Percentiles rank a stretch among this genome's conserved stretches.
These are phyloP conservation scores for Thalassophryne amazonica DNA, from an alignment of 2,797 vertebrate species.

Conservation along the genomic window DNA sequence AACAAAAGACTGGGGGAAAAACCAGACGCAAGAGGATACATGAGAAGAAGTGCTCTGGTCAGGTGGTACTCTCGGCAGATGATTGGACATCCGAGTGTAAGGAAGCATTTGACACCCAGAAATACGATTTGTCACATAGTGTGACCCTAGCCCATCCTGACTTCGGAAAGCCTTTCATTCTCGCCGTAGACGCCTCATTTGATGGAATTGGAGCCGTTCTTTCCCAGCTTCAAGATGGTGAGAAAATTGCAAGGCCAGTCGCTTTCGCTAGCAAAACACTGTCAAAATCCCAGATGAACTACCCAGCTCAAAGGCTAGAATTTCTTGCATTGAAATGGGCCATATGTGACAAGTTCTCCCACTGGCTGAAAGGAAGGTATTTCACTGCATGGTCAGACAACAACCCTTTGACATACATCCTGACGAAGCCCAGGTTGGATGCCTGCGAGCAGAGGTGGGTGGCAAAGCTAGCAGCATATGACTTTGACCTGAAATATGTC, in stretches of 20 bases:
- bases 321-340: background rate
- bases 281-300: background rate
- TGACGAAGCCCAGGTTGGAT: background rate
- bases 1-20: no score
- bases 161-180: no score
- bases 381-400: background rate
- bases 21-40: no score
- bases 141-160: no score
- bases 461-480: background rate
- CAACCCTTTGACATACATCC: background rate
- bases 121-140: no score
- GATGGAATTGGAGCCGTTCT: background rate
- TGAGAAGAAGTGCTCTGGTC: no score
- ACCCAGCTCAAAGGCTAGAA: background rate
- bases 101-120: no score
- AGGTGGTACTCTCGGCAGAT: no score
- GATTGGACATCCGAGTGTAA: no score
- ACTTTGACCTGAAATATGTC: slow-evolving; percentile 1
- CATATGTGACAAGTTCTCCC: background rate
- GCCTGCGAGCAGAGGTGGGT: background rate
- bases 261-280: background rate
- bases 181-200: no score
- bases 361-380: background rate
- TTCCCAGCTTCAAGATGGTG: background rate
- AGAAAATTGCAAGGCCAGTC: background rate